Percentiles rank a stretch among this genome's conserved stretches.
Evolutionary conservation across 2,113 vertebrate species (phyloP).

Genomic region (Cichladusa arquata): DNA sequence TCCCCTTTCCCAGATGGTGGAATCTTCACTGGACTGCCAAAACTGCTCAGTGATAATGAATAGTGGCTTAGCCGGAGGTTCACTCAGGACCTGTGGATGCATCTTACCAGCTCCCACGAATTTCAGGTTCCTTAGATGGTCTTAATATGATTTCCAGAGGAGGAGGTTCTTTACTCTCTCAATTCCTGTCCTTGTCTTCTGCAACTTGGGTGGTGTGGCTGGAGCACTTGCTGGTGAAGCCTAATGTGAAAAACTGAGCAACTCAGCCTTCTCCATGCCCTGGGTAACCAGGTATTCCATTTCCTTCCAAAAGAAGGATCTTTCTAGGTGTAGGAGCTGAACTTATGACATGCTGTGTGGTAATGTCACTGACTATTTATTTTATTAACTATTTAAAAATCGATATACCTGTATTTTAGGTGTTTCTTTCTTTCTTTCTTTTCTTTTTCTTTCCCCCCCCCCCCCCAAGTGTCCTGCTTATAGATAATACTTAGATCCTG

Average conservation of each 20-base stretch:
- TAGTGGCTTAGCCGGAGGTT: not conserved
- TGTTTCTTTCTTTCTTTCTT: rapidly evolving
- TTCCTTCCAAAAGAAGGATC: not conserved
- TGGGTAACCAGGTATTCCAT: not conserved
- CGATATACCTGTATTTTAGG: not conserved
- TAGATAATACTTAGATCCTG: not conserved
- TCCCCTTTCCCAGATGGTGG: not conserved
- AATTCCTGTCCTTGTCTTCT: not conserved
- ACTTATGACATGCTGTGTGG: rapidly evolving
- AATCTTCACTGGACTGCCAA: not conserved
- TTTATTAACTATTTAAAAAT: not conserved
- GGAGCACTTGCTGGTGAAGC: not conserved
- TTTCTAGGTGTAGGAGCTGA: not conserved
- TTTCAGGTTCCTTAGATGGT: not conserved
- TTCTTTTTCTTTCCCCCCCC: rapidly evolving
- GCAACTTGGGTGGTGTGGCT: not conserved
- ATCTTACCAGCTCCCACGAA: not conserved
- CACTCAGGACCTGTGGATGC: not conserved
- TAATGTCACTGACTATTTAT: not conserved
- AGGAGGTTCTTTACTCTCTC: not conserved
- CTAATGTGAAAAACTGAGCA: not conserved
- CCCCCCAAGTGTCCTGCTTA: not conserved
- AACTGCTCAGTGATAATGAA: not conserved
- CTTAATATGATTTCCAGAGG: not conserved
- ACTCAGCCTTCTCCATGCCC: not conserved